phyloP scores from a whole-genome alignment of 2,888 invertebrate genomes.

The Limnephilus marmoratus region DNA sequence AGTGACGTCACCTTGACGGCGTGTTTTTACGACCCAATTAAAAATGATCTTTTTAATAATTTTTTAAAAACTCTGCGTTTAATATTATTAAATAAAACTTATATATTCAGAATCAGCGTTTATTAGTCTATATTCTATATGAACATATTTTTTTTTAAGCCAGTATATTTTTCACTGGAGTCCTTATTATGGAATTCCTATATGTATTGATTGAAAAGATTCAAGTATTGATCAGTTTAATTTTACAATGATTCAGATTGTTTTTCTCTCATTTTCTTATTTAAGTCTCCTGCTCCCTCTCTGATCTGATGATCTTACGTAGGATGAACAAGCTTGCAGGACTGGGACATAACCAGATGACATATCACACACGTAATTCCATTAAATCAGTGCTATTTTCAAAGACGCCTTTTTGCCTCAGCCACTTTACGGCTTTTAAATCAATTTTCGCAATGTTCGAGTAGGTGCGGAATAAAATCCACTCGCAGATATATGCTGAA shows the following conservation, averaged over 20 bases:
- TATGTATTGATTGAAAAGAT: neutral
- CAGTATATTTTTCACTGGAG: too few relatives aligned
- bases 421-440: neutral
- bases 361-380: constrained; percentile 23
- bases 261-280: neutral
- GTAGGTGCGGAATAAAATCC: constrained; percentile 5
- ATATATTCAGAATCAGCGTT: too few relatives aligned
- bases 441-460: neutral
- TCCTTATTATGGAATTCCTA: too few relatives aligned
- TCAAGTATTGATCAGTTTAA: neutral
- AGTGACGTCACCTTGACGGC: too few relatives aligned
- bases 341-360: constrained; percentile 12
- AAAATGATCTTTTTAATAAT: too few relatives aligned
- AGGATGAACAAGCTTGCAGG: neutral
- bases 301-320: constrained; percentile 5
- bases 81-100: too few relatives aligned
- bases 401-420: neutral
- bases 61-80: too few relatives aligned
- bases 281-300: neutral
- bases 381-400: constrained; percentile 23
- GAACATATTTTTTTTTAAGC: too few relatives aligned
- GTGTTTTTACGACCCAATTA: too few relatives aligned
- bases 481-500: neutral
- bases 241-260: neutral
- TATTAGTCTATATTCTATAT: too few relatives aligned